Evolutionary conservation across 2,888 invertebrate species (phyloP), one percentile per base, ranked within the genome.

Genomic region (Troilus luridus): DNA sequence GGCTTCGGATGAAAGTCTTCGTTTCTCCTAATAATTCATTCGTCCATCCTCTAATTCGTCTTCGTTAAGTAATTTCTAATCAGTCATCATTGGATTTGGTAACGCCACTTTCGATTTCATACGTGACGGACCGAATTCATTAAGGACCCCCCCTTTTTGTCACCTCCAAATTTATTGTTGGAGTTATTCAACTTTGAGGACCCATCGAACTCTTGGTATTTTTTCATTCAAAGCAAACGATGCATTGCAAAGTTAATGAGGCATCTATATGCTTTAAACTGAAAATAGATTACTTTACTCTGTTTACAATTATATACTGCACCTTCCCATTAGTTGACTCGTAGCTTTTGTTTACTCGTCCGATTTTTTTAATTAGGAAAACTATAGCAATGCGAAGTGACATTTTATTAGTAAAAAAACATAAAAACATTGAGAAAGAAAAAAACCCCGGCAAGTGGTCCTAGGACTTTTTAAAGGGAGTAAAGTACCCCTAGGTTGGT

Each of bases 1-100:
- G 85, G 56, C 85, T 85, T n/a, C 11, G 56, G 85, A 85, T 85
- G 85, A 85, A 85, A 85, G 85, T 58, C 56, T 85, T 58, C 54
- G 85, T 85, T 85, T 85, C 85, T 85, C 85, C 85, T 56, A 85
- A 85, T 85, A 85, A 85, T 58, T 85, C 85, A 85, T 56, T 85
- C 72, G 17, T 10, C 85, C 85, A 85, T 85, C 85, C 56, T 7
- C 56, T 85, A 85, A 85, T 85, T 85, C 85, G 54, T 85, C 85
- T n/a, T 19, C 72, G 27, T 58, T 58, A 85, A 85, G 56, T 85
- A 85, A 85, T 54, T 85, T n/a, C 56, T n/a, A 85, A 54, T 54
- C 81, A 81, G 54, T 54, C 85, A 85, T 56, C 85, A 56, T 58
- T n/a, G 11, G 9, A n/a, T 85, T 85, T 85, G n/a, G 85, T 85